Evolutionary conservation across 2,113 vertebrate genomes (phyloP).

Genomic region (Capra hircus): DNA sequence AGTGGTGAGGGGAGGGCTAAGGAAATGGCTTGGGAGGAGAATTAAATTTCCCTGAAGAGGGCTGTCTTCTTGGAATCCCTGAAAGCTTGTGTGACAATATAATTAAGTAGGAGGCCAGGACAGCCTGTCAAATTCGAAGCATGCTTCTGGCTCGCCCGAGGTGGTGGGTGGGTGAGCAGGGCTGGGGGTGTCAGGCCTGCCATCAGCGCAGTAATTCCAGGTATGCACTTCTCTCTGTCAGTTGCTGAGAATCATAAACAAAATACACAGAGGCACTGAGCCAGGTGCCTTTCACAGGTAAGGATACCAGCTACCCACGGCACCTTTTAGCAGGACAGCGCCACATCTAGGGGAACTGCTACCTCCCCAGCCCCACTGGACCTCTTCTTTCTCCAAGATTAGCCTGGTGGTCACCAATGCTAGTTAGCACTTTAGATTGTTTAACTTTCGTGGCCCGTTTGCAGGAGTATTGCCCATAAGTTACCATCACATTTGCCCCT

Average conservation of each 20-base stretch:
- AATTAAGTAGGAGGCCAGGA: slow-evolving; percentile 16
- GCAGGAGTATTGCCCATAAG: not conserved
- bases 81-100: slow-evolving; percentile 38
- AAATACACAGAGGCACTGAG: not conserved
- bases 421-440: not conserved
- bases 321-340: not conserved
- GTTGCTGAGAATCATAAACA: not conserved
- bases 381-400: not conserved
- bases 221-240: not conserved
- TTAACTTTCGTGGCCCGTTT: not conserved
- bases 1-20: not conserved
- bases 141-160: not conserved
- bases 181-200: not conserved
- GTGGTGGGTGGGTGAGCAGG: not conserved
- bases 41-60: not conserved
- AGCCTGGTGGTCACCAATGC: not conserved
- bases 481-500: not conserved
- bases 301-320: not conserved
- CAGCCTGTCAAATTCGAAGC: not conserved
- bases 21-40: not conserved
- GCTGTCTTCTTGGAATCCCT: not conserved
- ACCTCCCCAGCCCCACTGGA: not conserved
- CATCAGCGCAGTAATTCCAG: not conserved
- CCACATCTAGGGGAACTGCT: not conserved
- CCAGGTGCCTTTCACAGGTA: not conserved